Evolutionary conservation across 2,797 vertebrate species (phyloP).

Genomic region (Silurus lanzhouensis): DNA sequence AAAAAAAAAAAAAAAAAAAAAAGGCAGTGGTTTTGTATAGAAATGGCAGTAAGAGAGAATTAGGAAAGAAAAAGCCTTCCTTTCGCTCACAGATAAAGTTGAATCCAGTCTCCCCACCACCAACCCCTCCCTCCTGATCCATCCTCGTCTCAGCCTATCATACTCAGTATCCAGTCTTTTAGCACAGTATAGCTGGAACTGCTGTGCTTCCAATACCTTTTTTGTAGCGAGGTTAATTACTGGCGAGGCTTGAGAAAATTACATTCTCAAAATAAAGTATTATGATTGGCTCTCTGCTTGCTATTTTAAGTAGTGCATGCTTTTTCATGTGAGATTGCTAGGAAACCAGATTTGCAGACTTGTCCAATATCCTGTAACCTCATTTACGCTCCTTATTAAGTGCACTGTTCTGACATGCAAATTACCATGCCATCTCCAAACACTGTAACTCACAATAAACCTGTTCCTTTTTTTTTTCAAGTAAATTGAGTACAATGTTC

Average conservation of each 20-base stretch:
- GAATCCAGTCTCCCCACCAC: conserved; percentile 64
- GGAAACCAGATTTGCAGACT: conserved; percentile 77
- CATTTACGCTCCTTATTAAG: conserved; percentile 79
- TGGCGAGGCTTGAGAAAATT: conserved; percentile 81
- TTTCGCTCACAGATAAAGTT: conserved; percentile 73
- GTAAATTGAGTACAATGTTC: conserved; percentile 64
- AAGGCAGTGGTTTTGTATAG: conserved; percentile 82
- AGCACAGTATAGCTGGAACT: conserved; percentile 75
- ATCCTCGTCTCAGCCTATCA: conserved; percentile 70
- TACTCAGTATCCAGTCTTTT: conserved; percentile 68
- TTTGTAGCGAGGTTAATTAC: conserved; percentile 84
- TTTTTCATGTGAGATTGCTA: conserved; percentile 74
- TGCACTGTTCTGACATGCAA: conserved; percentile 78
- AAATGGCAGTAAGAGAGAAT: conserved; percentile 66
- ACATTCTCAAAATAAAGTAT: conserved; percentile 83
- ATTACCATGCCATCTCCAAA: conserved; percentile 74
- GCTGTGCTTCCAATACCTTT: conserved; percentile 76
- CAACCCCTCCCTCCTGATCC: conserved; percentile 59
- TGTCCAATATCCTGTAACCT: conserved; percentile 80
- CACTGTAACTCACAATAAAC: conserved; percentile 71
- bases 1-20: conserved; percentile 65
- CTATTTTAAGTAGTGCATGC: conserved; percentile 75
- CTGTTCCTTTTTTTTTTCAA: conserved; percentile 56
- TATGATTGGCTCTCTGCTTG: conserved; percentile 75
- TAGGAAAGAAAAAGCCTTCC: conserved; percentile 67